Conservation (phyloP, 2,888 invertebrate species). For the Hirtodrosophila confusa region DNA sequence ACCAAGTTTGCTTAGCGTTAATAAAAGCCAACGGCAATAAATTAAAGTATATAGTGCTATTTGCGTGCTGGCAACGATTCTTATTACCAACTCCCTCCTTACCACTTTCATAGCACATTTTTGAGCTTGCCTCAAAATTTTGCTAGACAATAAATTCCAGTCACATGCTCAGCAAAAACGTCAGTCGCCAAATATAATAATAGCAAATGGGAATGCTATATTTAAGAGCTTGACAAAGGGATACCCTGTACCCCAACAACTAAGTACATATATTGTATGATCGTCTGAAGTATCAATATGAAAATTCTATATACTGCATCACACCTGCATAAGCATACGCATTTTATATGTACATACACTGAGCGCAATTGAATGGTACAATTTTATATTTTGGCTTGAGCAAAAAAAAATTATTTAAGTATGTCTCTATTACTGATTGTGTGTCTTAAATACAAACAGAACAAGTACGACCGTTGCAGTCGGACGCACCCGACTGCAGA, state of each 20-base stretch:
- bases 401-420: too few relatives aligned
- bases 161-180: slow-evolving; percentile 54
- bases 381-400: too few relatives aligned
- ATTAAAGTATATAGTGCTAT: slow-evolving; percentile 53
- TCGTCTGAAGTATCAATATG: too few relatives aligned
- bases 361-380: too few relatives aligned
- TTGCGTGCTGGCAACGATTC: slow-evolving; percentile 33
- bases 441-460: too few relatives aligned
- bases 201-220: slow-evolving; percentile 4
- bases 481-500: too few relatives aligned
- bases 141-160: slow-evolving; percentile 58
- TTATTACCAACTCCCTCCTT: slow-evolving; percentile 25
- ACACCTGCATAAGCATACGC: too few relatives aligned
- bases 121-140: slow-evolving; percentile 38
- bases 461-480: too few relatives aligned
- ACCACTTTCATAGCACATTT: slow-evolving; percentile 43
- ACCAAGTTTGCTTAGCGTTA: slow-evolving; percentile 27
- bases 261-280: too few relatives aligned
- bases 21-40: slow-evolving; percentile 59
- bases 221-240: neutral
- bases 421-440: too few relatives aligned
- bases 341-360: too few relatives aligned
- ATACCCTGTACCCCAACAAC: slow-evolving; percentile 2
- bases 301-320: too few relatives aligned
- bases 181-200: slow-evolving; percentile 52